Conservation (phyloP, 2,888 invertebrate genomes). For the Tipula lateralis region DNA sequence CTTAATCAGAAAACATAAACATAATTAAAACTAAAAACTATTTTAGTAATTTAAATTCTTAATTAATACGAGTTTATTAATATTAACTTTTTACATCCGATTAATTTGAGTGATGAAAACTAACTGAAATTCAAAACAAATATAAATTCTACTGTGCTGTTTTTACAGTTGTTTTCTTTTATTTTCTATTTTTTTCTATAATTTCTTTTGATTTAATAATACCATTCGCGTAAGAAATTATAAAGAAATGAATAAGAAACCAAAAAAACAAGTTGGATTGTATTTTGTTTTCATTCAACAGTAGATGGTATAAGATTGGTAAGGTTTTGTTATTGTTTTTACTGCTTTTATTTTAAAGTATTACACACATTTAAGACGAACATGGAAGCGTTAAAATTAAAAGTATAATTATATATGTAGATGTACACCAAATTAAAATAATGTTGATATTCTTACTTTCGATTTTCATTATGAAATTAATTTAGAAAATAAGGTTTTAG, state of each 20-base stretch:
- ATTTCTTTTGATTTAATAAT: neutral
- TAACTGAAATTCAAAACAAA: neutral
- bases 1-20: neutral
- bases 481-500: no score
- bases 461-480: neutral
- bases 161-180: constrained; percentile 24
- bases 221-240: neutral
- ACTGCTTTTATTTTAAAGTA: neutral
- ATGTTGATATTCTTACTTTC: neutral
- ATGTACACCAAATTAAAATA: neutral
- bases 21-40: neutral
- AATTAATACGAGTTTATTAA: neutral
- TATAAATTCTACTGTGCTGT: neutral
- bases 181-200: constrained; percentile 2
- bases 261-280: neutral
- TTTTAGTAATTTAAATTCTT: neutral
- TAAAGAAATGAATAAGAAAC: neutral
- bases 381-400: neutral
- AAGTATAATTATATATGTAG: no score
- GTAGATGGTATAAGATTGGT: neutral
- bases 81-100: neutral
- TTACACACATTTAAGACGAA: neutral
- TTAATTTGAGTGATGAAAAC: neutral
- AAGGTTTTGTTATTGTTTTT: neutral
- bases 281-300: neutral